A percentile compares a stretch with the other conserved stretches of the same genome.
phyloP scores from a whole-genome alignment of 2,113 vertebrate genomes.

The Hypocryptadius cinnamomeus region DNA sequence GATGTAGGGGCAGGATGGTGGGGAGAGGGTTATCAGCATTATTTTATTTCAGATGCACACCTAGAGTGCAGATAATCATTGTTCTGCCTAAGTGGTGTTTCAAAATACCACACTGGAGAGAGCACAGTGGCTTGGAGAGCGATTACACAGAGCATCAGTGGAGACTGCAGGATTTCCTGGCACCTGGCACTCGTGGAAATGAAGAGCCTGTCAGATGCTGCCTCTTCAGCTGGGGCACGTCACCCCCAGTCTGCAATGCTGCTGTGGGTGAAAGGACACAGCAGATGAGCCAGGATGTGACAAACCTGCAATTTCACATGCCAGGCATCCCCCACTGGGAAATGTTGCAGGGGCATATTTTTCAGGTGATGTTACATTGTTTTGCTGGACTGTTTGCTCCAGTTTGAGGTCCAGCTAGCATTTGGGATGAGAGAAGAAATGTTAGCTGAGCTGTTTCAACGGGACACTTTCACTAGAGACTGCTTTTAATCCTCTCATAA shows the following conservation, averaged over 20 bases:
- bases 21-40: neutral
- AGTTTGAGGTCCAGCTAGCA: conserved; percentile 3
- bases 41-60: neutral
- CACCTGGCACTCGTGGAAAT: conserved; percentile 23
- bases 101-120: neutral
- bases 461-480: neutral
- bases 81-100: conserved; percentile 1
- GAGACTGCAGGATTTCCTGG: conserved; percentile 22
- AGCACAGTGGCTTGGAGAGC: neutral
- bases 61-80: neutral
- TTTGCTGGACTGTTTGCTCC: neutral
- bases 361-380: neutral
- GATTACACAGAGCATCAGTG: neutral
- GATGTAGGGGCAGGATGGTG: neutral
- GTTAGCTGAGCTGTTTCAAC: neutral
- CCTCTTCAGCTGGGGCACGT: neutral
- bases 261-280: neutral
- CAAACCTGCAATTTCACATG: neutral
- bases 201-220: conserved; percentile 18
- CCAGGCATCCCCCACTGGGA: neutral
- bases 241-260: neutral
- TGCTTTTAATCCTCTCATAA: neutral
- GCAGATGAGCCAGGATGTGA: neutral
- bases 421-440: neutral
- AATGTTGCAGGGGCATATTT: neutral